Evolutionary conservation across 2,797 vertebrate species (phyloP), one percentile per base, ranked within the genome.

Genomic region (Sphaeramia orbicularis): DNA sequence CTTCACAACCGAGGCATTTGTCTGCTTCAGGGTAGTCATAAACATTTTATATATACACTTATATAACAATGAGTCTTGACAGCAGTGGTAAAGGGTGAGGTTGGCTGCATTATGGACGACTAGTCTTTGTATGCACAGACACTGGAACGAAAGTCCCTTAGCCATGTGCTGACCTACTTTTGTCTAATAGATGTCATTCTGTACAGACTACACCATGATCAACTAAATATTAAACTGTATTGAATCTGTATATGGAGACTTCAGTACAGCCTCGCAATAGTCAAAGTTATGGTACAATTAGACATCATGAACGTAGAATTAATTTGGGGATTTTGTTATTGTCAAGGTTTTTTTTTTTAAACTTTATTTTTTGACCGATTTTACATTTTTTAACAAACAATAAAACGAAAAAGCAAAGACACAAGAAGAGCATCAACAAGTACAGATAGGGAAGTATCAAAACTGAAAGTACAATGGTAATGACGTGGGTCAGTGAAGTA

Each of bases 121-220:
- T 40, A 15, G 27, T 18, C 40, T 64, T 6, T 32, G 18, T 15
- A 63, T 49, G 10, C 43, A 49, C 42, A 53, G 43, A 43, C 53
- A 13, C n/a, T 37, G 15, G 41, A 19, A 36, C 43, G 35, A 37
- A 61, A 57, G 49, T 53, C 53, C 55, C n/a, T 13, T 14, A 10
- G 50, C 38, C 44, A 27, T 1, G 0, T 35, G 3, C 60, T 85
- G 76, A 79, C 85, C 81, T 72, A 79, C 8, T 77, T 84, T 61
- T 0, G 3, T 27, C 38, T 60, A 63, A 55, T 44, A 40, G 48
- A 6, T 36, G 30, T 58, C 16, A 51, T 51, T 71, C 10, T 53
- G 47, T 19, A 21, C n/a, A 50, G 47, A 19, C 21, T 2, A 4
- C 12, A 11, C 24, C n/a, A 47, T 24, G 47, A 66, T 66, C 10